Percentiles rank a stretch among this genome's conserved stretches.
These are phyloP conservation scores for Lottia scabra DNA, from an alignment of 2,888 invertebrate genomes.

Conservation along the genomic window DNA sequence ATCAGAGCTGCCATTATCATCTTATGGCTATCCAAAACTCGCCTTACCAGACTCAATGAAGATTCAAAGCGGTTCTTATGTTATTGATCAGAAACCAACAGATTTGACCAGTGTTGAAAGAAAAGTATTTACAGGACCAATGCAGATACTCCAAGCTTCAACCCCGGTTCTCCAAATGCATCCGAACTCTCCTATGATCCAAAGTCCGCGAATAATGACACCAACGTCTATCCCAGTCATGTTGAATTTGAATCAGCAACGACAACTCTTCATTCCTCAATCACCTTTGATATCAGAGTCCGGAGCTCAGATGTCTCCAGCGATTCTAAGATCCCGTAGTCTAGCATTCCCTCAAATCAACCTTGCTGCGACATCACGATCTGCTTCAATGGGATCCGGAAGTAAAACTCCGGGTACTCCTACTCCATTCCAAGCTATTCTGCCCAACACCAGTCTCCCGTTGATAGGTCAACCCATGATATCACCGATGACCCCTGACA, in stretches of 20 bases:
- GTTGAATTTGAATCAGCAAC: background rate
- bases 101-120: background rate
- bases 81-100: background rate
- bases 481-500: constrained; percentile 3
- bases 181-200: background rate
- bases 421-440: background rate
- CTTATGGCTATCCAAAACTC: background rate
- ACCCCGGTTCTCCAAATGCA: background rate
- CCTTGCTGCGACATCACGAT: background rate
- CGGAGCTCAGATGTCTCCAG: background rate
- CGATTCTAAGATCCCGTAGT: background rate
- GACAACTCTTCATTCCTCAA: background rate
- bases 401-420: background rate
- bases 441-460: background rate
- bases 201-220: background rate
- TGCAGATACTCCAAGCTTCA: background rate
- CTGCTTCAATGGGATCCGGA: background rate
- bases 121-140: background rate
- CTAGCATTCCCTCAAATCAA: background rate
- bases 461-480: constrained; percentile 42
- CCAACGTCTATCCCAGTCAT: background rate
- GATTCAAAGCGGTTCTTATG: background rate
- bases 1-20: background rate
- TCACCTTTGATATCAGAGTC: background rate
- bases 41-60: background rate